A percentile compares a stretch with the other conserved stretches of the same genome.
phyloP scores from a whole-genome alignment of 1,140 invertebrate species.

The Forficula auricularia region DNA sequence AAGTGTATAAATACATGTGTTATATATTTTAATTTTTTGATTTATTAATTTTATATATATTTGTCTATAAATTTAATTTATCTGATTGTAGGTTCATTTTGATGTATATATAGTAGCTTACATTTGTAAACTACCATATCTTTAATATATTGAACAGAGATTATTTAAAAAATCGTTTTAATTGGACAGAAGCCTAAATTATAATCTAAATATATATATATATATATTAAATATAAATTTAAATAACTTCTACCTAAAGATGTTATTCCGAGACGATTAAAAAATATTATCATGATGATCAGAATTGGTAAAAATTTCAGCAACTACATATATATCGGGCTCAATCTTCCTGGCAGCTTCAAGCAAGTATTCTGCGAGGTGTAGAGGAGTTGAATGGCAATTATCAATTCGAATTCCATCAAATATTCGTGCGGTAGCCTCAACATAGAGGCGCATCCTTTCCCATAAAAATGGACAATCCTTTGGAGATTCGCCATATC shows the following conservation, averaged over 20 bases:
- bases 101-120: too few relatives aligned
- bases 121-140: too few relatives aligned
- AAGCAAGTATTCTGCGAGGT: slow-evolving; percentile 78
- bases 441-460: slow-evolving; percentile 81
- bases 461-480: slow-evolving; percentile 90
- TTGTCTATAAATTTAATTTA: too few relatives aligned
- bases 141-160: too few relatives aligned
- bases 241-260: slow-evolving; percentile 75
- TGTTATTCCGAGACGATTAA: slow-evolving; percentile 93
- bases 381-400: slow-evolving; percentile 95
- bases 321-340: slow-evolving; percentile 89
- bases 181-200: too few relatives aligned
- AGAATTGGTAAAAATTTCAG: slow-evolving; percentile 93
- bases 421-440: slow-evolving; percentile 74
- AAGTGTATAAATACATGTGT: too few relatives aligned
- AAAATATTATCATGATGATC: slow-evolving; percentile 93
- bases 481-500: slow-evolving; percentile 70
- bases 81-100: too few relatives aligned
- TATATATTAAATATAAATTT: too few relatives aligned
- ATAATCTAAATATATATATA: too few relatives aligned
- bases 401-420: slow-evolving; percentile 94
- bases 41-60: too few relatives aligned
- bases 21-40: too few relatives aligned
- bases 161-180: too few relatives aligned
- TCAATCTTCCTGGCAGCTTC: slow-evolving; percentile 74